Percentiles rank a stretch among this genome's conserved stretches.
phyloP scores from a whole-genome alignment of 2,797 vertebrate species.

The Ptychobarbus kaznakovi region DNA sequence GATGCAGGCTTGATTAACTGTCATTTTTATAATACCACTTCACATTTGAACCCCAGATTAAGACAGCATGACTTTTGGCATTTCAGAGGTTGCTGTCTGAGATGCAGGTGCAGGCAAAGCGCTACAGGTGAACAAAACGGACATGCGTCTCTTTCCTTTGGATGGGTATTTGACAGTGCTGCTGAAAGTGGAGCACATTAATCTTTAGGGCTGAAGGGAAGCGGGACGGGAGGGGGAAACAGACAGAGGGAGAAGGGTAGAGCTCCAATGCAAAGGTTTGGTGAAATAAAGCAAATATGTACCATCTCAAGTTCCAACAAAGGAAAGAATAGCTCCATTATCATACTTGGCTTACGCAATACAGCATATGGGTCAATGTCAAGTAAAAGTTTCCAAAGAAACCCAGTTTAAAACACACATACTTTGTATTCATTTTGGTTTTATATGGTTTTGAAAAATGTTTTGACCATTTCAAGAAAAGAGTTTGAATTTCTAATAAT shows the following conservation, averaged over 20 bases:
- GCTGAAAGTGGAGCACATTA: constrained; percentile 45
- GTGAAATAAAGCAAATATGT: constrained; percentile 55
- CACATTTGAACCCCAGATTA: constrained; percentile 40
- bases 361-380: constrained; percentile 8
- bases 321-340: constrained; percentile 43
- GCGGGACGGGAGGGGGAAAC: constrained; percentile 1
- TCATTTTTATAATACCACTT: constrained; percentile 16
- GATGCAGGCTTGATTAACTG: constrained; percentile 11
- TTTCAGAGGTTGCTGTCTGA: constrained; percentile 39
- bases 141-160: constrained; percentile 40
- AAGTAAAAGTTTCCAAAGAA: not conserved
- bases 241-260: constrained; percentile 20
- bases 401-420: not conserved
- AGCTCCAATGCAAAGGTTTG: constrained; percentile 47
- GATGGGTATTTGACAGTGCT: constrained; percentile 44
- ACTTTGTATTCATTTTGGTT: not conserved
- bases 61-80: constrained; percentile 49
- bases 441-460: not conserved
- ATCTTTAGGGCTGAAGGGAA: constrained; percentile 27
- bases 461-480: not conserved
- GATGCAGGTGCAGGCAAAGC: constrained; percentile 20
- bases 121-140: constrained; percentile 50
- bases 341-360: constrained; percentile 27
- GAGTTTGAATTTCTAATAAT: not conserved
- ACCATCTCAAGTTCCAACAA: constrained; percentile 37